These are phyloP conservation scores for Drosophila aff. DNA, from an alignment of 1,140 invertebrate genomes.

Conservation along the genomic window DNA sequence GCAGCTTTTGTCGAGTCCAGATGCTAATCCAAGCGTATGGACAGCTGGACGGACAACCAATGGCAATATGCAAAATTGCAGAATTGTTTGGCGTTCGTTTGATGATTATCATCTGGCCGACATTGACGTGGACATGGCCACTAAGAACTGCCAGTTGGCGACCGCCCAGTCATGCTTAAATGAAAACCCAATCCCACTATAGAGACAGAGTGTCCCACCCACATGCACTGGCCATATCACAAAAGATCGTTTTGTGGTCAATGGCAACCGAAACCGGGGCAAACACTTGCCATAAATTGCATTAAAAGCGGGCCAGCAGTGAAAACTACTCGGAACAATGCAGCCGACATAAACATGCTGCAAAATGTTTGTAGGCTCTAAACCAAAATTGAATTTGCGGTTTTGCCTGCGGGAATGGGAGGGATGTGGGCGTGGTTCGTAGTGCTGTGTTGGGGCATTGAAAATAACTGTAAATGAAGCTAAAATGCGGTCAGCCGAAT, in stretches of 20 bases:
- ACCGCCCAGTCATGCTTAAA: conserved; percentile 17
- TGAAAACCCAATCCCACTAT: conserved; percentile 23
- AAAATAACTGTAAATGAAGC: conserved; percentile 80
- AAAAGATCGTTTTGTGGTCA: conserved; percentile 73
- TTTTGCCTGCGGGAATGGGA: conserved; percentile 34
- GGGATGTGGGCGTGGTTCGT: conserved; percentile 22
- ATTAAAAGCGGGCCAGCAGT: conserved; percentile 48
- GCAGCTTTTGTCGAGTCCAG: background rate
- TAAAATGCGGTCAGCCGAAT: conserved; percentile 70
- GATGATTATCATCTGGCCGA: conserved; percentile 30
- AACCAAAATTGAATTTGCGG: conserved; percentile 81
- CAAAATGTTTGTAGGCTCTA: conserved; percentile 68
- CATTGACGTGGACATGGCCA: conserved; percentile 35
- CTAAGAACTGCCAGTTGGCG: conserved; percentile 33
- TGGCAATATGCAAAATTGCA: conserved; percentile 23
- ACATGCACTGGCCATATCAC: conserved; percentile 14
- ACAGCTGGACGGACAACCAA: conserved; percentile 10
- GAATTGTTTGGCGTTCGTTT: conserved; percentile 22
- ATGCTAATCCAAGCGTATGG: conserved; percentile 7
- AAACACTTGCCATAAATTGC: conserved; percentile 80
- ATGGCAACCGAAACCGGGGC: conserved; percentile 54
- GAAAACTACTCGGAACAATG: conserved; percentile 33
- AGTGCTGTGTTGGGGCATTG: conserved; percentile 23
- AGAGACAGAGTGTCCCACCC: background rate
- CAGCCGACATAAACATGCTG: conserved; percentile 58